Conservation (phyloP, 2,888 invertebrate species). For the Drosophila colorata region DNA sequence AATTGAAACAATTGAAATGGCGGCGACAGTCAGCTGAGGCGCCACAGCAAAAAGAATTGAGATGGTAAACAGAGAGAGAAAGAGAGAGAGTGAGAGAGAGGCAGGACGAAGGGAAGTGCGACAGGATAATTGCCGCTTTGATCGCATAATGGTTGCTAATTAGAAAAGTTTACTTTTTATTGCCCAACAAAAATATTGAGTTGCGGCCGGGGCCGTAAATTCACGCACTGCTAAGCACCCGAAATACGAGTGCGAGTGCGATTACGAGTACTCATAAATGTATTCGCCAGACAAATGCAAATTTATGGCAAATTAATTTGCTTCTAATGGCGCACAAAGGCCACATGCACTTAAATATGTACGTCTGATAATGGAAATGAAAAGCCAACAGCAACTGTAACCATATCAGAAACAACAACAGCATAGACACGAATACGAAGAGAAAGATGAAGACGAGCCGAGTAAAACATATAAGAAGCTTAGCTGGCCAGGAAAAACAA, state of each 20-base stretch:
- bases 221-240: conserved; percentile 29
- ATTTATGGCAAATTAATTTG: conserved; percentile 75
- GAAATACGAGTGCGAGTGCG: background rate
- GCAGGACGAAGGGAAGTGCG: background rate
- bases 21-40: conserved; percentile 38
- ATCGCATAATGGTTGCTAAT: conserved; percentile 84
- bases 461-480: conserved; percentile 26
- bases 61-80: background rate
- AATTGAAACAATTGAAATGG: conserved; percentile 66
- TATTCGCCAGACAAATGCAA: conserved; percentile 56
- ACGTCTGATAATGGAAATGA: conserved; percentile 58
- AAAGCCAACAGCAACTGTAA: conserved; percentile 44
- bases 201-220: conserved; percentile 17
- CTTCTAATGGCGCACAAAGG: conserved; percentile 55
- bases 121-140: conserved; percentile 81
- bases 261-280: conserved; percentile 32
- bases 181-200: conserved; percentile 62
- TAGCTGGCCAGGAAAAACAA: conserved; percentile 42
- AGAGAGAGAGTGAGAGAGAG: background rate
- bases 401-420: conserved; percentile 35
- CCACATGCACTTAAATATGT: conserved; percentile 67
- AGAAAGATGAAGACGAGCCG: background rate
- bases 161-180: conserved; percentile 80
- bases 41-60: conserved; percentile 17
- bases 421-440: conserved; percentile 16